phyloP scores from a whole-genome alignment of 2,888 invertebrate species.

The Carpatolechia fugitivella region DNA sequence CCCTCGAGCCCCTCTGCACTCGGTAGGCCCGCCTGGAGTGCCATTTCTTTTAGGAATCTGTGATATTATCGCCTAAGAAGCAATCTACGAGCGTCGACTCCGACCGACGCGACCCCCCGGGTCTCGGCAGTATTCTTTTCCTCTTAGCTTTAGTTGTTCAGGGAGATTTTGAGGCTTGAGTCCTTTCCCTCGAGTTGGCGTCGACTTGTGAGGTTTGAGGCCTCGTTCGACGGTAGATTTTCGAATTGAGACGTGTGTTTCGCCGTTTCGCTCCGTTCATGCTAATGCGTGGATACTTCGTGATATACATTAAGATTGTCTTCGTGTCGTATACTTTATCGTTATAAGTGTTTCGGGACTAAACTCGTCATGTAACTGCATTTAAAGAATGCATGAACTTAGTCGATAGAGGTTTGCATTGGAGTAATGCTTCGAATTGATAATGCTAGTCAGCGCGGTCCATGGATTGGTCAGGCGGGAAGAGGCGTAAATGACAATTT shows the following conservation, averaged over 20 bases:
- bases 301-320: slow-evolving; percentile 29
- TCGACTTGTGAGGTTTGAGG: no score
- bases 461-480: slow-evolving; percentile 22
- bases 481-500: slow-evolving; percentile 13
- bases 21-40: slow-evolving; percentile 32
- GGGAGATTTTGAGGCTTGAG: background rate
- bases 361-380: slow-evolving; percentile 41
- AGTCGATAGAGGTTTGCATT: slow-evolving; percentile 40
- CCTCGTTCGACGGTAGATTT: background rate
- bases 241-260: background rate
- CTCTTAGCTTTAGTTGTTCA: slow-evolving; percentile 44
- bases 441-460: slow-evolving; percentile 46
- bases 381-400: slow-evolving; percentile 35
- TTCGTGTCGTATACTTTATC: slow-evolving; percentile 24
- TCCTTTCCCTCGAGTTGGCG: background rate
- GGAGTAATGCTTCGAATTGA: slow-evolving; percentile 42
- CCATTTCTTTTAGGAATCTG: slow-evolving; percentile 65
- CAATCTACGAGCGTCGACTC: slow-evolving; percentile 26
- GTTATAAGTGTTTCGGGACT: slow-evolving; percentile 27
- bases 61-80: slow-evolving; percentile 75
- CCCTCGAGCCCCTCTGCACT: slow-evolving; percentile 17
- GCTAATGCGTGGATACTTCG: slow-evolving; percentile 24
- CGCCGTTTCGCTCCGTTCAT: slow-evolving; percentile 19
- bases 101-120: slow-evolving; percentile 14
- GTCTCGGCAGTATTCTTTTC: slow-evolving; percentile 25